Conservation (phyloP, 2,888 invertebrate genomes). For the Sericinus montela region DNA sequence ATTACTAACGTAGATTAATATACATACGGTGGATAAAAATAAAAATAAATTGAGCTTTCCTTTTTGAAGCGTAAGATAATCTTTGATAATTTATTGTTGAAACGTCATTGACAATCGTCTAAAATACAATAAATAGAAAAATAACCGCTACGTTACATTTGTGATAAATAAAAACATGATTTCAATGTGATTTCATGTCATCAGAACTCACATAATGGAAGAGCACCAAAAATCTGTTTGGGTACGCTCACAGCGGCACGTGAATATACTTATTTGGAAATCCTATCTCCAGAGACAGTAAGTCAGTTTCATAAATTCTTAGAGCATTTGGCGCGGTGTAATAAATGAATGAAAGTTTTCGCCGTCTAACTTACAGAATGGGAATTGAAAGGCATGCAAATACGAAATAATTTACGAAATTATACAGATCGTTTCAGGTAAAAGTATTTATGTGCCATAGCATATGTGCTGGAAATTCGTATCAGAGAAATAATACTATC, state of each 20-base stretch:
- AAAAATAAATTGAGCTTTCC: no score
- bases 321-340: not conserved
- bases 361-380: constrained; percentile 2
- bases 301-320: constrained; percentile 22
- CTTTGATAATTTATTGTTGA: no score
- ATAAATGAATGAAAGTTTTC: constrained; percentile 1
- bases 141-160: no score
- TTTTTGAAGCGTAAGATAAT: no score
- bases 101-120: no score
- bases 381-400: constrained; percentile 1
- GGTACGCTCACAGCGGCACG: constrained; percentile 43
- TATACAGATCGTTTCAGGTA: not conserved
- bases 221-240: constrained; percentile 13
- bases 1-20: no score
- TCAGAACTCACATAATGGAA: not conserved
- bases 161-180: no score
- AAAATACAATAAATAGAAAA: no score
- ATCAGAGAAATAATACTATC: not conserved
- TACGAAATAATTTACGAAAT: not conserved
- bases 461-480: not conserved
- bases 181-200: no score
- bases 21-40: no score
- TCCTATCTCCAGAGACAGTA: constrained; percentile 61
- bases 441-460: not conserved
- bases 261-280: constrained; percentile 53